phyloP scores from a whole-genome alignment of 1,140 invertebrate genomes.

The Lepidurus couesii region DNA sequence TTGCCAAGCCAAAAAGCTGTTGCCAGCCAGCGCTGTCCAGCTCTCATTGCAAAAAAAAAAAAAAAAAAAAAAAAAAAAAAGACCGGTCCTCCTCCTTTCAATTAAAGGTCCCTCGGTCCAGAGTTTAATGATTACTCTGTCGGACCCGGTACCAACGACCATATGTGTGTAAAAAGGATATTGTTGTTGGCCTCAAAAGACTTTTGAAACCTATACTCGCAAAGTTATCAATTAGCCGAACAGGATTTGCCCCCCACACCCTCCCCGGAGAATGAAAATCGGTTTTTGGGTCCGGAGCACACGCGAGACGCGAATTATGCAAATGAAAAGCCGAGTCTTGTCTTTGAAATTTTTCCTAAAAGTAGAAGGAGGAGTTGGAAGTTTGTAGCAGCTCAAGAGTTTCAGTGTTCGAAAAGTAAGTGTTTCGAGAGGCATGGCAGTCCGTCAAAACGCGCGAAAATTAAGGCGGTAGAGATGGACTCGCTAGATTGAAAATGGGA shows the following conservation, averaged over 20 bases:
- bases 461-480: neutral
- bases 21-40: slow-evolving; percentile 3
- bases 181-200: neutral
- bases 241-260: neutral
- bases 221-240: slow-evolving; percentile 12
- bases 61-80: neutral
- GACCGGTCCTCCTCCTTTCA: neutral
- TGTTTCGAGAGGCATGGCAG: neutral
- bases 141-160: neutral
- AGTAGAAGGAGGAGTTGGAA: too few relatives aligned
- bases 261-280: too few relatives aligned
- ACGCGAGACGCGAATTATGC: neutral
- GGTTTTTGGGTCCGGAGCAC: neutral
- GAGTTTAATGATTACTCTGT: neutral
- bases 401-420: neutral
- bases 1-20: slow-evolving; percentile 2
- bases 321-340: neutral
- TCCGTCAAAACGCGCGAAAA: neutral
- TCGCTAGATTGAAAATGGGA: neutral
- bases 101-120: neutral
- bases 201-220: neutral
- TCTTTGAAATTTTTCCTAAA: too few relatives aligned
- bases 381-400: too few relatives aligned
- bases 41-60: neutral
- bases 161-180: neutral